Evolutionary conservation across 2,888 invertebrate species (phyloP), one percentile per base, ranked within the genome.

Genomic region (Patella pellucida): DNA sequence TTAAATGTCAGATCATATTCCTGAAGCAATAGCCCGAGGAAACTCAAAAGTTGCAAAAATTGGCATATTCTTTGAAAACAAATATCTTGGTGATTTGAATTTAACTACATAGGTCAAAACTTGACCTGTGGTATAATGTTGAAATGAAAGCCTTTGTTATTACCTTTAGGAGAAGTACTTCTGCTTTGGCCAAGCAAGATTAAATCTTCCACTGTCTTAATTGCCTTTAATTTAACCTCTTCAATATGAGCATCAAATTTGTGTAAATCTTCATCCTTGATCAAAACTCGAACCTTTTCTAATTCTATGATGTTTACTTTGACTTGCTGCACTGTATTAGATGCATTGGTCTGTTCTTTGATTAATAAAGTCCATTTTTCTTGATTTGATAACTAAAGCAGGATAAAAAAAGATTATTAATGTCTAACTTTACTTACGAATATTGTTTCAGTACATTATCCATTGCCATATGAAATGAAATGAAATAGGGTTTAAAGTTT

Each of bases 301-400:
- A 89, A 85, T 73, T 89, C 88, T 14, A 81, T 81, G 9, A 89
- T 77, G 73, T 87, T 89, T 7, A 88, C 86, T 70, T 86, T 86
- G 50, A 89, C 83, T 75, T 89, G 89, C 74, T 89, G 89, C 1
- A 89, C 85, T 4, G 89, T 89, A 54, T 87, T 79, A 1, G 87
- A 81, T 0, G 88, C 87, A 79, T 89, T 89, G 52, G 88, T 83
- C 75, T 89, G 88, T 78, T 89, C 89, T 54, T 81, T 83, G 73
- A 86, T 80, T 16, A 89, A 78, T 68, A 80, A 83, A 11, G 52
- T 76, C 86, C 86, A 87, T 75, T 88, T 87, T 69, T 83, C 80
- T 3, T 81, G 73, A 51, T 80, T 71, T 23, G 83, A 82, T 56
- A 79, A 82, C 87, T 88, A 78, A 31, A 78, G 71, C 62, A 68